phyloP scores from a whole-genome alignment of 2,797 vertebrate genomes.

The Orestias chungarensis region DNA sequence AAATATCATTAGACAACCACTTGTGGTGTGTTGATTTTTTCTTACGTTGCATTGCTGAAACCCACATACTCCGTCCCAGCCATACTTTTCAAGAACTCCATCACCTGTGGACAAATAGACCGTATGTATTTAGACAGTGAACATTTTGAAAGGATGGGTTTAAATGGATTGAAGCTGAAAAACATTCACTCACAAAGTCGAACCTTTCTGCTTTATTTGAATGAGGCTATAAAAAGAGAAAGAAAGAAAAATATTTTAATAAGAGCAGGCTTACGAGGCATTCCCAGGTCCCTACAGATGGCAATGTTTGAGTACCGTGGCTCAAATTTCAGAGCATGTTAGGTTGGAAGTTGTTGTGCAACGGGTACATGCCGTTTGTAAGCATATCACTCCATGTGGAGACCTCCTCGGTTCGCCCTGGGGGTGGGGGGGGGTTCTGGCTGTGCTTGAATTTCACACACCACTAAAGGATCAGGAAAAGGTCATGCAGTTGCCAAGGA shows the following conservation, averaged over 20 bases:
- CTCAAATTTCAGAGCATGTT: not conserved
- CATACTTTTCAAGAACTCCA: conserved; percentile 89
- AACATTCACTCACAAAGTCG: conserved; percentile 85
- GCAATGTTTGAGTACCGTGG: conserved; percentile 63
- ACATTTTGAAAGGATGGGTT: not conserved
- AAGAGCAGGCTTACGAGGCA: not conserved
- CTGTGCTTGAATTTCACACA: conserved; percentile 59
- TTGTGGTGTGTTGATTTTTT: not conserved
- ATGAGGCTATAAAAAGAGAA: conserved; percentile 77
- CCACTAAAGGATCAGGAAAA: conserved; percentile 27
- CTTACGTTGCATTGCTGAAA: conserved; percentile 93
- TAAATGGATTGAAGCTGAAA: conserved; percentile 9
- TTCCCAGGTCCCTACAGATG: conserved; percentile 54
- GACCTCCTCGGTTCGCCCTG: conserved; percentile 11
- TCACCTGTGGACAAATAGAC: conserved; percentile 79
- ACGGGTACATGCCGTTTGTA: conserved; percentile 12
- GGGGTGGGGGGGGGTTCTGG: conserved; percentile 38
- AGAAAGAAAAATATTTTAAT: not conserved
- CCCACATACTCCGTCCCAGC: conserved; percentile 87
- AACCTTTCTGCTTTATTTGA: conserved; percentile 90
- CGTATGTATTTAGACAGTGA: not conserved
- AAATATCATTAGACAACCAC: not conserved
- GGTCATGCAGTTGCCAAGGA: conserved; percentile 46
- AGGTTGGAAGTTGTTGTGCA: conserved; percentile 12
- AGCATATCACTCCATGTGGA: conserved; percentile 26